These are phyloP conservation scores for Meleagris gallopavo DNA, from an alignment of 2,113 vertebrate species.

Conservation along the genomic window DNA sequence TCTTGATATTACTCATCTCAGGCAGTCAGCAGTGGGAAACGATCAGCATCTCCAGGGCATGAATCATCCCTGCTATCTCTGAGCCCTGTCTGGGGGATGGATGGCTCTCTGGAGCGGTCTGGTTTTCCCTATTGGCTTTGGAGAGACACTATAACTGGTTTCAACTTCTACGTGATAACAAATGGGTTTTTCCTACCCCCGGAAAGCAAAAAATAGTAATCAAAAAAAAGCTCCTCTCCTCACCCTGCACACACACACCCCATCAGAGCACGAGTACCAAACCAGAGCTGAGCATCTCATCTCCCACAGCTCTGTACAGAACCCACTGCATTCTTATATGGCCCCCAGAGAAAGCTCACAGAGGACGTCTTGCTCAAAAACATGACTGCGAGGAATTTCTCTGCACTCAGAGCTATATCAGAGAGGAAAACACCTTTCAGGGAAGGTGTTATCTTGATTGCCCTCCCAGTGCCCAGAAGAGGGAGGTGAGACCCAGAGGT, in stretches of 20 bases:
- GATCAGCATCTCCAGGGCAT: slow-evolving; percentile 14
- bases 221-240: neutral
- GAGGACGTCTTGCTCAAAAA: neutral
- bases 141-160: neutral
- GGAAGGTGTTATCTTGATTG: too few species aligned
- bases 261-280: neutral
- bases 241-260: neutral
- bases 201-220: neutral
- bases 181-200: neutral
- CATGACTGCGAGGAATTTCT: too few species aligned
- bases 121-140: neutral
- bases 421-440: too few species aligned
- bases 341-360: neutral
- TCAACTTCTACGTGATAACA: neutral
- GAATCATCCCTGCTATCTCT: slow-evolving; percentile 33
- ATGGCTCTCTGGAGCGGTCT: neutral
- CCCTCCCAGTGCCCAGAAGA: too few species aligned
- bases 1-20: slow-evolving; percentile 11
- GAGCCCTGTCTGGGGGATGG: neutral
- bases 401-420: too few species aligned
- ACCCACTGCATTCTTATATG: neutral
- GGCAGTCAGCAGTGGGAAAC: slow-evolving; percentile 11
- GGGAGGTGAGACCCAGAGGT: too few species aligned
- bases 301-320: neutral
- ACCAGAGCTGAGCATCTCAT: neutral